phyloP scores from a whole-genome alignment of 2,797 vertebrate genomes.

The Sphenopsis melanotis region DNA sequence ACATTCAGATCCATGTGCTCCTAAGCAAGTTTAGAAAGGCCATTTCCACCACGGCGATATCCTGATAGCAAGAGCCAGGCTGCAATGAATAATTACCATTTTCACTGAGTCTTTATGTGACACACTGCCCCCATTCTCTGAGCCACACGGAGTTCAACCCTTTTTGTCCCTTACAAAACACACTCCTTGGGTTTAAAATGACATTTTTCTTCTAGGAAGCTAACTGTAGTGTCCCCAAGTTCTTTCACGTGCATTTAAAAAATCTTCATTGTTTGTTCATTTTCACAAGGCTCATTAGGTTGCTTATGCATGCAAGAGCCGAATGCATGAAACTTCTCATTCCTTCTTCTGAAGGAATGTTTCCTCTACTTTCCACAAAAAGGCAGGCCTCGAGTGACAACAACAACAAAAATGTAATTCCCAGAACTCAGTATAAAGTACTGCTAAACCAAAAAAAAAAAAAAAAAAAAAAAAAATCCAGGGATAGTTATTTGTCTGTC shows the following conservation, averaged over 20 bases:
- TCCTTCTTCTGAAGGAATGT: neutral
- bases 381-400: neutral
- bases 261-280: neutral
- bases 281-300: neutral
- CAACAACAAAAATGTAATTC: neutral
- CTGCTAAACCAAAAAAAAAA: neutral
- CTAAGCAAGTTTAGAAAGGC: neutral
- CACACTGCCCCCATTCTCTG: neutral
- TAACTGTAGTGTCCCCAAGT: neutral
- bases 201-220: neutral
- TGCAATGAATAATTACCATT: neutral
- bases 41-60: neutral
- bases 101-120: neutral
- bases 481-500: neutral
- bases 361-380: neutral
- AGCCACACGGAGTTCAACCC: neutral
- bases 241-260: neutral
- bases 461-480: no score
- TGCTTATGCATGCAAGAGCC: neutral
- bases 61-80: neutral
- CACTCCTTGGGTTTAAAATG: neutral
- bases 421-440: neutral
- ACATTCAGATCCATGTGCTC: neutral
- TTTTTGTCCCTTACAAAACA: neutral
- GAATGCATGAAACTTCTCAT: neutral